Conservation (phyloP, 2,888 invertebrate species). For the Julus scandinavius region DNA sequence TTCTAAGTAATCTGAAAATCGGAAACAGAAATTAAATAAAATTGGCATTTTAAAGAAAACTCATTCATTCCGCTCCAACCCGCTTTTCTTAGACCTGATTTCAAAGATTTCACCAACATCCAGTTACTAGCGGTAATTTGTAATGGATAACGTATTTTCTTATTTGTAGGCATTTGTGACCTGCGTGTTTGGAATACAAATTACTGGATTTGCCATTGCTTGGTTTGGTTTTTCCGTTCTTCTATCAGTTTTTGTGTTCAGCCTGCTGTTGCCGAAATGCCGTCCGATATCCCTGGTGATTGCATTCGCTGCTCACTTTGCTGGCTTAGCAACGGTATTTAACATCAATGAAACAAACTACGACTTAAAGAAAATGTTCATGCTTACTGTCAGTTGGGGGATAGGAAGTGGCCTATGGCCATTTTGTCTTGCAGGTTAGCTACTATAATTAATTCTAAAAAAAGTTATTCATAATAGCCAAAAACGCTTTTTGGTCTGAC, state of each 20-base stretch:
- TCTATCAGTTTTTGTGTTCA: slow-evolving; percentile 39
- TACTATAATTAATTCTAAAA: too few species aligned
- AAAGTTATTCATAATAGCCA: too few species aligned
- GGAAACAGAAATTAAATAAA: background rate
- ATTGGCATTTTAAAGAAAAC: background rate
- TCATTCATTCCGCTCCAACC: background rate
- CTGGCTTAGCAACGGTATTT: slow-evolving; percentile 24
- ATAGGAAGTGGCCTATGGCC: slow-evolving; percentile 52
- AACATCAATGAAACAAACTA: slow-evolving; percentile 4
- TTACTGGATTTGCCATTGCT: slow-evolving; percentile 52
- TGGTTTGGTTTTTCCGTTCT: slow-evolving; percentile 53
- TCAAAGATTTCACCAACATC: background rate
- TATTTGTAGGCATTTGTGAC: slow-evolving; percentile 50
- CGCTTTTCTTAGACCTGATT: background rate
- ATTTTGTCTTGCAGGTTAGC: slow-evolving; percentile 48
- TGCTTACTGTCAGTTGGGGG: slow-evolving; percentile 48
- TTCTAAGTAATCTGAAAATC: background rate
- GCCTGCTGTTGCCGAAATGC: background rate
- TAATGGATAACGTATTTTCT: background rate
- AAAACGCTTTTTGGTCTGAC: too few species aligned
- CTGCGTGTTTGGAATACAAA: slow-evolving; percentile 52
- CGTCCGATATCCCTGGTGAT: slow-evolving; percentile 57
- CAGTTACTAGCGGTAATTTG: background rate
- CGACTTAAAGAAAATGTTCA: slow-evolving; percentile 34
- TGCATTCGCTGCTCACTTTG: slow-evolving; percentile 55